These are phyloP conservation scores for Casuarius casuarius DNA, from an alignment of 2,113 vertebrate species.

Conservation along the genomic window DNA sequence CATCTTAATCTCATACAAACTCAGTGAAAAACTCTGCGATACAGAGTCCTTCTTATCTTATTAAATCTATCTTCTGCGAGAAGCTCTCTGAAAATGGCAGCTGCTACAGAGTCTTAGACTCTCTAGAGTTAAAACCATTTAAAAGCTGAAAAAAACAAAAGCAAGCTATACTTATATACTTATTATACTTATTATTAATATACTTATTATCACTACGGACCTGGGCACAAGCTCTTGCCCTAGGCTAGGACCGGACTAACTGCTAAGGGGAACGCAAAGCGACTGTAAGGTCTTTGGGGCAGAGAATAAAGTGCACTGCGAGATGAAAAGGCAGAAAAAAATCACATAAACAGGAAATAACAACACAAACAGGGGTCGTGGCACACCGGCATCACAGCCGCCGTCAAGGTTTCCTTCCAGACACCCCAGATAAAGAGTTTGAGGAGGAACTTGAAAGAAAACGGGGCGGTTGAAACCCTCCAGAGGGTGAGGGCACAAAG, in stretches of 20 bases:
- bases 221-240: background rate
- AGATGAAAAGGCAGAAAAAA: background rate
- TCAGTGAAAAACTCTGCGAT: accelerated
- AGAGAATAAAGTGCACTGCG: accelerated
- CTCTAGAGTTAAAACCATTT: background rate
- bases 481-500: accelerated
- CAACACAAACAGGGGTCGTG: background rate
- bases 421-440: background rate
- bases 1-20: background rate
- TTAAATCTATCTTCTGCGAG: background rate
- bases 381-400: accelerated
- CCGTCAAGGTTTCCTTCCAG: background rate
- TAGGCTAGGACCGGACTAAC: background rate
- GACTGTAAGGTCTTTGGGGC: background rate
- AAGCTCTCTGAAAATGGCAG: background rate
- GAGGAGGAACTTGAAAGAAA: background rate
- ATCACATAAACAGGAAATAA: accelerated
- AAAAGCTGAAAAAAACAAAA: background rate
- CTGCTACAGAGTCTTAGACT: accelerated
- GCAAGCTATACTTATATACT: background rate
- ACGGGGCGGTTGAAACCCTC: background rate
- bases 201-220: background rate
- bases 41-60: background rate
- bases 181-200: too few relatives aligned
- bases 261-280: background rate